Evolutionary conservation across 2,113 vertebrate species (phyloP).

Genomic region (Daphoenositta chrysoptera): DNA sequence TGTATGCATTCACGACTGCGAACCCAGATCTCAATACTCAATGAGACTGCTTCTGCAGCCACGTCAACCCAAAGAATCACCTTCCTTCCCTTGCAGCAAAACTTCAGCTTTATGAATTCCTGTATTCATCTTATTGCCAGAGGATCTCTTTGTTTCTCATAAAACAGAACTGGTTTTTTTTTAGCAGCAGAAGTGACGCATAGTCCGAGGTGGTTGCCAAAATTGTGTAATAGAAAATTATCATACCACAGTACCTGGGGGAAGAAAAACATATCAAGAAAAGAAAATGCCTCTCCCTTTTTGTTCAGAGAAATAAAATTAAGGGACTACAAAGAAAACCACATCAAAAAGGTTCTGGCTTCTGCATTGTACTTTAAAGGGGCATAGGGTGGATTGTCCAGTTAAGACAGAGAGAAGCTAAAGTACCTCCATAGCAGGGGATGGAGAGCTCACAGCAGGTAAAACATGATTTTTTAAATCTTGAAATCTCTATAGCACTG

Average conservation of each 20-base stretch:
- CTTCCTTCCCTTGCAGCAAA: neutral
- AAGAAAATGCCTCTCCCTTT: neutral
- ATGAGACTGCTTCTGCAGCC: neutral
- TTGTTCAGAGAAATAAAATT: neutral
- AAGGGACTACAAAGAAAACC: neutral
- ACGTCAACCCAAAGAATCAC: neutral
- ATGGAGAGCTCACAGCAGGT: neutral
- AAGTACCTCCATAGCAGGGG: neutral
- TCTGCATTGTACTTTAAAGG: neutral
- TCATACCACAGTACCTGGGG: neutral
- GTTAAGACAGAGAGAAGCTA: neutral
- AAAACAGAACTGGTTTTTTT: neutral
- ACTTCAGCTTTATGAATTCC: neutral
- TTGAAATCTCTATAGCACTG: neutral
- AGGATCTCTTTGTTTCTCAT: neutral
- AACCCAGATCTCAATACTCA: neutral
- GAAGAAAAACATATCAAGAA: neutral
- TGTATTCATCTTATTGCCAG: neutral
- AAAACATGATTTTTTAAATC: neutral
- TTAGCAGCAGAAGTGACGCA: neutral
- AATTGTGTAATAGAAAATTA: slow-evolving; percentile 2
- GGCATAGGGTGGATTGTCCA: neutral
- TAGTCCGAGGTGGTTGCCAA: slow-evolving; percentile 3
- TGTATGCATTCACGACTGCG: neutral
- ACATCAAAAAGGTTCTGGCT: neutral